These are phyloP conservation scores for Syritta pipiens DNA, from an alignment of 2,888 invertebrate species.

Conservation along the genomic window DNA sequence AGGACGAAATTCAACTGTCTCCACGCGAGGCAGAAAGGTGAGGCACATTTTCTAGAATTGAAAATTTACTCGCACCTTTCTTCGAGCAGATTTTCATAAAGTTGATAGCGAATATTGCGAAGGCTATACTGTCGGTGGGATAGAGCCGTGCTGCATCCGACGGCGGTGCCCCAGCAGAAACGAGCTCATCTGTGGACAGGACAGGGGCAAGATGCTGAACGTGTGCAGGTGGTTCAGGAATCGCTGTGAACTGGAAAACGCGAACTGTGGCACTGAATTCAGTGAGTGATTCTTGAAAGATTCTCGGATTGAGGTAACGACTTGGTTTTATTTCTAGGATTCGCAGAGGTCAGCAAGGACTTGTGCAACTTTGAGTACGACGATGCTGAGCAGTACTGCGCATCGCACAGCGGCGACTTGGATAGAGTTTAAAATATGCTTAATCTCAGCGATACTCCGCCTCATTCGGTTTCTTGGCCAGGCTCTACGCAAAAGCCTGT, in stretches of 20 bases:
- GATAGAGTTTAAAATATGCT: too few relatives aligned
- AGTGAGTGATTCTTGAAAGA: neutral
- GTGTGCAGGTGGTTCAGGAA: conserved; percentile 37
- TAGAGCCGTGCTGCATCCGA: conserved; percentile 12
- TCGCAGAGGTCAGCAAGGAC: neutral
- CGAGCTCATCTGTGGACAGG: conserved; percentile 24
- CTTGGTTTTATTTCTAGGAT: neutral
- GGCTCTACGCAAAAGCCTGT: too few relatives aligned
- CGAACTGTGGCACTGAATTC: conserved; percentile 5
- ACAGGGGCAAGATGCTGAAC: too few relatives aligned
- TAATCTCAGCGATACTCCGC: too few relatives aligned
- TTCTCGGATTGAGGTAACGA: too few relatives aligned
- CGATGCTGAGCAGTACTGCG: conserved; percentile 10
- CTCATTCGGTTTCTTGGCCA: too few relatives aligned
- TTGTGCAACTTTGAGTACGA: conserved; percentile 6
- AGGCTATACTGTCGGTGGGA: conserved; percentile 13
- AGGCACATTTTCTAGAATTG: neutral
- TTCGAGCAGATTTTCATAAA: conserved; percentile 44
- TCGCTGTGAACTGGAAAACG: conserved; percentile 35
- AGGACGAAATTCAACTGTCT: conserved; percentile 40
- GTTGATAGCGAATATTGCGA: conserved; percentile 11
- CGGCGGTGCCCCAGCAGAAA: conserved; percentile 9
- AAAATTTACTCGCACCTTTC: too few relatives aligned
- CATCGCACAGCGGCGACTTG: too few relatives aligned
- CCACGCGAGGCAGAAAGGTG: conserved; percentile 26